Percentiles rank a stretch among this genome's conserved stretches.
These are phyloP conservation scores for Myripristis jacobus DNA, from an alignment of 2,797 vertebrate species.

Conservation along the genomic window DNA sequence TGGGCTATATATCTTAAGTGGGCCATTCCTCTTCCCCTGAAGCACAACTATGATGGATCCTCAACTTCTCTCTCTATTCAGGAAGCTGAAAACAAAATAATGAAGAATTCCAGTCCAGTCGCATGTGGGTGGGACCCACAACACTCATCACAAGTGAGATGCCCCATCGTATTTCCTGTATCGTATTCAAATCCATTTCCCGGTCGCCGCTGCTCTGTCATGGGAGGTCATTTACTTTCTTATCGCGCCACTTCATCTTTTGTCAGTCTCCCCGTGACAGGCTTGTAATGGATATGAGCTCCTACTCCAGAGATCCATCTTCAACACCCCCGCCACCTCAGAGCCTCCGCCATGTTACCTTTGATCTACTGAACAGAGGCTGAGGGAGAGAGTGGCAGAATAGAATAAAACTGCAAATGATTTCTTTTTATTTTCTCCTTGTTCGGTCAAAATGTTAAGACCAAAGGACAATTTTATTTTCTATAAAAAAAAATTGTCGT, in stretches of 20 bases:
- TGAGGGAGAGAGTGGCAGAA: not conserved
- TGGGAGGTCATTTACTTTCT: conserved; percentile 36
- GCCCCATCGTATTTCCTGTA: conserved; percentile 6
- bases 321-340: not conserved
- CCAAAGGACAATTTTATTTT: too few relatives aligned
- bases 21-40: not conserved
- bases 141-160: conserved; percentile 4
- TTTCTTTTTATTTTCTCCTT: too few relatives aligned
- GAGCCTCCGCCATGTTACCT: not conserved
- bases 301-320: not conserved
- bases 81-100: conserved; percentile 5
- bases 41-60: conserved; percentile 16
- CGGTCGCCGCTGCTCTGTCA: conserved; percentile 10
- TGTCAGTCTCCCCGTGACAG: conserved; percentile 13
- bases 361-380: not conserved
- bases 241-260: conserved; percentile 42
- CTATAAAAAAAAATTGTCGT: too few relatives aligned
- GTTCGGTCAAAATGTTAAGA: too few relatives aligned
- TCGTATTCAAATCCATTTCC: not conserved
- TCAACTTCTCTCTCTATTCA: conserved; percentile 7
- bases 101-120: not conserved
- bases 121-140: not conserved
- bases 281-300: conserved; percentile 4
- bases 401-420: too few relatives aligned
- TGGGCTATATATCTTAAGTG: conserved; percentile 13